A percentile compares a stretch with the other conserved stretches of the same genome.
phyloP scores from a whole-genome alignment of 1,140 invertebrate species.

The Penaeus japonicus region DNA sequence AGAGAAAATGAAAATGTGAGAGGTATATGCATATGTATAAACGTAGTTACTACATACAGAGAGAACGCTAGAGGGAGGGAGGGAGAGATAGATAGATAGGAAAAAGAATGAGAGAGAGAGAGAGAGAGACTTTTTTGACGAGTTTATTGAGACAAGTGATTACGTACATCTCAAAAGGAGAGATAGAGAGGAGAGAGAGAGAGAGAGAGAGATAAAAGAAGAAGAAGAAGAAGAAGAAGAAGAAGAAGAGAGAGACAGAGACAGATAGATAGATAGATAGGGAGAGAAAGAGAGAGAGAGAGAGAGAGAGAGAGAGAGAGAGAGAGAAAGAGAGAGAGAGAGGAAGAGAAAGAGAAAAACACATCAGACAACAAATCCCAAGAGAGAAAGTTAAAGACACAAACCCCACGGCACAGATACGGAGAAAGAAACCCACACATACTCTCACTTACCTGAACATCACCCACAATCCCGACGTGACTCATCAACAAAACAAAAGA shows the following conservation, averaged over 20 bases:
- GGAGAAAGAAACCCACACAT: neutral
- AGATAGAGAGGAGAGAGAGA: neutral
- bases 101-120: too few relatives aligned
- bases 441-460: neutral
- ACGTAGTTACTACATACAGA: too few relatives aligned
- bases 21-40: too few relatives aligned
- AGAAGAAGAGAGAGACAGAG: neutral
- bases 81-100: neutral
- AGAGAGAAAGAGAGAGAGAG: too few relatives aligned
- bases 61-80: too few relatives aligned
- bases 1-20: too few relatives aligned
- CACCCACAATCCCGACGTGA: too few relatives aligned
- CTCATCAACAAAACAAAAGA: too few relatives aligned
- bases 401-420: neutral
- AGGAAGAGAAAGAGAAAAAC: neutral
- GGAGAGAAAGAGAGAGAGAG: neutral
- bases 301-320: neutral
- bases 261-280: too few relatives aligned
- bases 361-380: too few relatives aligned
- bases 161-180: neutral
- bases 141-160: neutral
- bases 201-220: neutral
- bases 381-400: neutral
- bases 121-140: neutral
- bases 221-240: too few relatives aligned